Evolutionary conservation across 2,888 invertebrate species (phyloP).

Genomic region (Odontocolon sp.): DNA sequence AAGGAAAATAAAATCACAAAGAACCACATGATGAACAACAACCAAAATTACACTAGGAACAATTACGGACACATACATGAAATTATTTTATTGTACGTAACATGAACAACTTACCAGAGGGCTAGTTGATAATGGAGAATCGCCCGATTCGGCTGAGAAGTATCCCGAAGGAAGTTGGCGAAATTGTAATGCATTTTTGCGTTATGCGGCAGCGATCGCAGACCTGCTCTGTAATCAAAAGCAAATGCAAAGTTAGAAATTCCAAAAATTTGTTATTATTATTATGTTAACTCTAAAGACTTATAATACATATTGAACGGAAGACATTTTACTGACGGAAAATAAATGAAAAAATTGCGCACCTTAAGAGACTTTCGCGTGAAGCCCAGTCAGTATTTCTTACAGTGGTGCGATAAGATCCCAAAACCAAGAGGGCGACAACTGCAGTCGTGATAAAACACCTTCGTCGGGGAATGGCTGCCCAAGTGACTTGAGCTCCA

Average conservation of each 20-base stretch:
- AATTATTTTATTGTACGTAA: not conserved
- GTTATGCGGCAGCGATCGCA: conserved; percentile 90
- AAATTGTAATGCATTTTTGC: conserved; percentile 96
- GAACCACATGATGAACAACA: not conserved
- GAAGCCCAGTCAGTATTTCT: conserved; percentile 91
- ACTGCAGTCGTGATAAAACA: conserved; percentile 82
- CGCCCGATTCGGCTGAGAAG: conserved; percentile 87
- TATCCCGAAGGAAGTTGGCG: conserved; percentile 91
- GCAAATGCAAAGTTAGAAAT: not conserved
- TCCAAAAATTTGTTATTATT: not conserved
- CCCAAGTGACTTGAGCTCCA: conserved; percentile 87
- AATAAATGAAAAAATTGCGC: too few species aligned
- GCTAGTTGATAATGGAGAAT: conserved; percentile 90
- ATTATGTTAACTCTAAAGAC: too few species aligned
- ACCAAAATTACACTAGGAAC: not conserved
- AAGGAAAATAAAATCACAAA: not conserved
- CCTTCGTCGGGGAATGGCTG: conserved; percentile 81
- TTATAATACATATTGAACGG: too few species aligned
- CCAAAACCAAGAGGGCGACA: conserved; percentile 84
- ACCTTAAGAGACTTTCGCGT: conserved; percentile 90
- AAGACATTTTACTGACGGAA: too few species aligned
- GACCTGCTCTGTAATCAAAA: conserved; percentile 86
- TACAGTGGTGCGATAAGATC: conserved; percentile 86
- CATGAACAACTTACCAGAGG: conserved; percentile 85
- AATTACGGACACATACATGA: not conserved